Evolutionary conservation across 2,113 vertebrate genomes (phyloP).

Genomic region (Notothenia coriiceps): DNA sequence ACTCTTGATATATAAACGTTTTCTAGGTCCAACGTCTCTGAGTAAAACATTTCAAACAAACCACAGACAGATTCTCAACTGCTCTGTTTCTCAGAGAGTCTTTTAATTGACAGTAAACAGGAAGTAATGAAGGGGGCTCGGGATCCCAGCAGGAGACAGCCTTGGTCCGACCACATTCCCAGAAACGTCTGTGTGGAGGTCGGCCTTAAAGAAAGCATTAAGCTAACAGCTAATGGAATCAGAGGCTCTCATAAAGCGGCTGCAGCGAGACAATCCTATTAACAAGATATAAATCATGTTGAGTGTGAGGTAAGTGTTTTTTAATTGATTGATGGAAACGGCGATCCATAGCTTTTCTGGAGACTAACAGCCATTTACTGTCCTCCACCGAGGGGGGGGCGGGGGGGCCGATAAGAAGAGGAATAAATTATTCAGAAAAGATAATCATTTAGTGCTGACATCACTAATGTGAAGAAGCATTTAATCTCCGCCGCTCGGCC

Average conservation of each 20-base stretch:
- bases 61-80: too few species aligned
- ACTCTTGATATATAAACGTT: too few species aligned
- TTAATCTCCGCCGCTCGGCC: slow-evolving; percentile 91
- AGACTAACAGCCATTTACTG: slow-evolving; percentile 95
- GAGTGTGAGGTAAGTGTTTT: slow-evolving; percentile 99
- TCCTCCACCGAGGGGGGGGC: slow-evolving; percentile 87
- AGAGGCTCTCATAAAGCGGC: slow-evolving; percentile 98
- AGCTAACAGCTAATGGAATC: slow-evolving; percentile 98
- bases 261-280: slow-evolving; percentile 99
- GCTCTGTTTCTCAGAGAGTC: not conserved
- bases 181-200: slow-evolving; percentile 90
- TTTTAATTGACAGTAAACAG: slow-evolving; percentile 37
- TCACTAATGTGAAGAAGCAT: slow-evolving; percentile 99
- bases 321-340: slow-evolving; percentile 99
- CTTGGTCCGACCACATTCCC: slow-evolving; percentile 89
- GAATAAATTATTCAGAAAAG: slow-evolving; percentile 99
- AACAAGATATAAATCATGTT: slow-evolving; percentile 99
- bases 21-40: too few species aligned
- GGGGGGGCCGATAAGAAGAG: slow-evolving; percentile 88
- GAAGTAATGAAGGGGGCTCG: slow-evolving; percentile 27
- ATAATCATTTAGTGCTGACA: slow-evolving; percentile 99
- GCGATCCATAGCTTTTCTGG: slow-evolving; percentile 90
- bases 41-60: too few species aligned
- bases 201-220: slow-evolving; percentile 94
- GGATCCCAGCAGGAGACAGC: slow-evolving; percentile 33